phyloP scores from a whole-genome alignment of 1,140 invertebrate species.

The Spodoptera frugiperda region DNA sequence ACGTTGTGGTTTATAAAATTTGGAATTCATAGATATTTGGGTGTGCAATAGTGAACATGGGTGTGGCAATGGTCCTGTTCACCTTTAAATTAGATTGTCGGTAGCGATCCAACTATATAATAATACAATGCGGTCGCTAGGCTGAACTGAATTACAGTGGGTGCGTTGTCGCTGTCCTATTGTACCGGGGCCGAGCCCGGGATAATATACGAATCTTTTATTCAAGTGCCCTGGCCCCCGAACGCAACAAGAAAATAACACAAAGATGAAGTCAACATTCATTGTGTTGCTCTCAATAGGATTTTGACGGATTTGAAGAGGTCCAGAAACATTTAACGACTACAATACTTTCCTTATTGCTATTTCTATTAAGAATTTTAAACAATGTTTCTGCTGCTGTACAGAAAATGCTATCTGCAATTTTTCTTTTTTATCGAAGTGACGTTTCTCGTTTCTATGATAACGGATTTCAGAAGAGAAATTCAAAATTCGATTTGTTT shows the following conservation, averaged over 20 bases:
- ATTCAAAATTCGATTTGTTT: slow-evolving; percentile 29
- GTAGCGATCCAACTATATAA: slow-evolving; percentile 56
- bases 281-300: slow-evolving; percentile 80
- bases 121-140: slow-evolving; percentile 70
- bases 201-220: slow-evolving; percentile 85
- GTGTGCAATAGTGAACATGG: slow-evolving; percentile 22
- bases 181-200: slow-evolving; percentile 69
- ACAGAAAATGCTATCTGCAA: slow-evolving; percentile 5
- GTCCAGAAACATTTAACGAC: slow-evolving; percentile 47
- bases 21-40: slow-evolving; percentile 34
- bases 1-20: slow-evolving; percentile 19
- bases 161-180: slow-evolving; percentile 76
- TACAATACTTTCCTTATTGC: slow-evolving; percentile 41
- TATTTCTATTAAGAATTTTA: slow-evolving; percentile 43
- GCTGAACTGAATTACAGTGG: slow-evolving; percentile 69
- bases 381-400: slow-evolving; percentile 28
- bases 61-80: slow-evolving; percentile 19
- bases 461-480: slow-evolving; percentile 10
- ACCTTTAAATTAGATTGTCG: slow-evolving; percentile 67
- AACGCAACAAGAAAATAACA: slow-evolving; percentile 79
- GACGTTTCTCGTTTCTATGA: background rate
- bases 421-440: background rate
- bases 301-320: slow-evolving; percentile 73
- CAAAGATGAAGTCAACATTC: slow-evolving; percentile 79
- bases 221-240: slow-evolving; percentile 80